phyloP scores from a whole-genome alignment of 1,140 invertebrate species.

The Magallana ariakensis region DNA sequence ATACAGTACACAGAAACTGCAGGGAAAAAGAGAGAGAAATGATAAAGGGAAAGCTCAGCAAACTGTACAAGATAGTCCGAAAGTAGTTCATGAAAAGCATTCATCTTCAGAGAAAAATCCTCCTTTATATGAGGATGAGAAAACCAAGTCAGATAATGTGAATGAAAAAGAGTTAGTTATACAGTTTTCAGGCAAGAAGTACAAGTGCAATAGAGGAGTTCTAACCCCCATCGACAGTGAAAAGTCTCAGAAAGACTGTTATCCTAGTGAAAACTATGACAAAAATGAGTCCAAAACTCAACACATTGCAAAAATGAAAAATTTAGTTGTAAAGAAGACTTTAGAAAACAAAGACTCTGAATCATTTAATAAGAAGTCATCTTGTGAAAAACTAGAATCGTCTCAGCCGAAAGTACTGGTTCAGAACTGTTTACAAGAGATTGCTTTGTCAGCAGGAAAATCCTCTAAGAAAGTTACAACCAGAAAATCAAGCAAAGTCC shows the following conservation, averaged over 20 bases:
- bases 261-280: neutral
- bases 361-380: neutral
- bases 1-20: neutral
- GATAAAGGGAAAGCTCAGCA: neutral
- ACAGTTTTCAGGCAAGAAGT: neutral
- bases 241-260: neutral
- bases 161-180: neutral
- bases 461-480: neutral
- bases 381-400: neutral
- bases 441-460: neutral
- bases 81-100: neutral
- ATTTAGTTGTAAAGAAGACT: neutral
- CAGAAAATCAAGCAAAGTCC: neutral
- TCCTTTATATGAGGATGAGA: neutral
- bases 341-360: neutral
- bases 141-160: neutral
- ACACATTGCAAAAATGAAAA: slow-evolving; percentile 1
- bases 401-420: slow-evolving; percentile 11
- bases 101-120: neutral
- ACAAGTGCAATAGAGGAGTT: neutral
- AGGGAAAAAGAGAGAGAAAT: neutral
- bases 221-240: neutral
- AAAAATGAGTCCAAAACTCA: slow-evolving; percentile 6
- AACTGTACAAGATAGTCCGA: neutral
- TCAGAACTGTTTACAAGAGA: slow-evolving; percentile 2